Evolutionary conservation across 2,113 vertebrate genomes (phyloP), one percentile per base, ranked within the genome.

Genomic region (Mastomys coucha): DNA sequence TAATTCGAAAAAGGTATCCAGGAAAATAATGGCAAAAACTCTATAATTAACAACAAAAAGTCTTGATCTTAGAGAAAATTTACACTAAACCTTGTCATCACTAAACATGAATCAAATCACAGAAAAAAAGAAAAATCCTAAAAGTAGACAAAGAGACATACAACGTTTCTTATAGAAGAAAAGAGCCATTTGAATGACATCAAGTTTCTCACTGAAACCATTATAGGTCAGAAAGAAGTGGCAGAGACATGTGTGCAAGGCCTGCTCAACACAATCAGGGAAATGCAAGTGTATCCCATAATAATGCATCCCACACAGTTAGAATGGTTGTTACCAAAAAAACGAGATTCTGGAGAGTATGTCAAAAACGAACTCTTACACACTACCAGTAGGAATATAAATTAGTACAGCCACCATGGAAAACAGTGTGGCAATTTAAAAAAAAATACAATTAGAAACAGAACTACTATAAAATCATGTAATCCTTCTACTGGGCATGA

Each of bases 191-290:
- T 95, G 67, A 89, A 73, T 87, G 45, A 51, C 4, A 65, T 58
- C 28, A 73, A 58, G 93, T 70, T 78, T 91, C n/a, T 95, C 53
- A 87, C 11, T 60, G 65, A 89, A 95, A 89, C 16, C 75, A 92
- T 10, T 11, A 24, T 17, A 58, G 85, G 80, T 58, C n/a, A 76
- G n/a, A 88, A 92, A 63, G 36, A 96, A 96, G 56, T 33, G 26
- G 39, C 65, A 76, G 5, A 33, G 28, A 65, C 5, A 51, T 17
- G 2, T 17, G 63, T 49, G 56, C 17, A 73, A 51, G 49, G n/a
- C 13, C 33, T 49, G 31, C 80, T 45, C 20, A 26, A 33, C 31
- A 76, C 45, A 19, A 53, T 65, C 22, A n/a, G 53, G 31, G 31
- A 81, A 53, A 70, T 56, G 36, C 22, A 81, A 56, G n/a, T 42